A percentile compares a stretch with the other conserved stretches of the same genome.
Conservation (phyloP, 2,113 vertebrate species). For the Eira barbara region DNA sequence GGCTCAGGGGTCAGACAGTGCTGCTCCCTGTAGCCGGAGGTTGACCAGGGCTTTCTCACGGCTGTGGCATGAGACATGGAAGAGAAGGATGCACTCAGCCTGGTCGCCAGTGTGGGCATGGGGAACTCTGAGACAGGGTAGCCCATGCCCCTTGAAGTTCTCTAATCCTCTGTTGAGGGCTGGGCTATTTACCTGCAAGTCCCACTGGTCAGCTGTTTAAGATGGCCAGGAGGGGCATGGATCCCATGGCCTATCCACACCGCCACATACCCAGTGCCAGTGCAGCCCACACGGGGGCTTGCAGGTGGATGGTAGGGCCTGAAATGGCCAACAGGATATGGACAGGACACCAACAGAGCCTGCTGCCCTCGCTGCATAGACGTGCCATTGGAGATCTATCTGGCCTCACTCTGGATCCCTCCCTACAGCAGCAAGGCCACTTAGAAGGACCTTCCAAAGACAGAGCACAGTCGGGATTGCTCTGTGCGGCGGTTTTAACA, state of each 20-base stretch:
- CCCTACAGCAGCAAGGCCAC: background rate
- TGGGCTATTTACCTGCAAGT: background rate
- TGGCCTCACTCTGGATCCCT: background rate
- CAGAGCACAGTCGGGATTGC: rapidly evolving
- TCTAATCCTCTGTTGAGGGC: background rate
- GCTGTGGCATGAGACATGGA: rapidly evolving
- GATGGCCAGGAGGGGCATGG: no score
- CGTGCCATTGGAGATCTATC: rapidly evolving
- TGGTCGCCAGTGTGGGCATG: no score
- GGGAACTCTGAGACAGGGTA: background rate
- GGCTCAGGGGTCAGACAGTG: background rate
- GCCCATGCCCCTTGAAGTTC: rapidly evolving
- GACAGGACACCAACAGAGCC: background rate
- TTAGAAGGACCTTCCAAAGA: background rate
- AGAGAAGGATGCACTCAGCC: background rate
- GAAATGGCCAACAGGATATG: background rate
- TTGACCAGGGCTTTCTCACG: no score
- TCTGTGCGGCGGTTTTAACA: rapidly evolving
- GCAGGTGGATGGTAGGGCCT: background rate
- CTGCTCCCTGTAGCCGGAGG: rapidly evolving
- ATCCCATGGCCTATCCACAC: rapidly evolving
- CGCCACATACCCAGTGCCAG: no score
- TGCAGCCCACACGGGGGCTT: rapidly evolving
- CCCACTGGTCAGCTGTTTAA: rapidly evolving
- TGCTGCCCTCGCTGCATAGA: no score